Evolutionary conservation across 2,888 invertebrate species (phyloP).

Genomic region (Amiota communis): DNA sequence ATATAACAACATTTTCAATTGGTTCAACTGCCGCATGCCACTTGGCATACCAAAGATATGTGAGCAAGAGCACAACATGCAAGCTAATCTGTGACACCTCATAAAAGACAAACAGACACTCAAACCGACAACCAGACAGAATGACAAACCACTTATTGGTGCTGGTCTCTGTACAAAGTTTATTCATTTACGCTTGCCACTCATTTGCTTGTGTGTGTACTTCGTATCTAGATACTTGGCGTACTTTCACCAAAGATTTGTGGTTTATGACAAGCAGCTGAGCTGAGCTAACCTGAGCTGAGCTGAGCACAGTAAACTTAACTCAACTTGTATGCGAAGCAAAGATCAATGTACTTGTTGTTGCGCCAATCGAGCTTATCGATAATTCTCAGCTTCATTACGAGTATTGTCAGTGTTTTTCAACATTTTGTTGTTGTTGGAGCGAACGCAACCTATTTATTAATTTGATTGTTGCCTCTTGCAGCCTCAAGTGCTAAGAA

Average conservation of each 20-base stretch:
- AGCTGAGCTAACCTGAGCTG: neutral
- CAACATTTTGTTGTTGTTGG: neutral
- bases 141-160: neutral
- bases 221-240: neutral
- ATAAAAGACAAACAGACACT: conserved; percentile 20
- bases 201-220: conserved; percentile 1
- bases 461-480: neutral
- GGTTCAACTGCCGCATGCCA: conserved; percentile 32
- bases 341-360: conserved; percentile 56
- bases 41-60: conserved; percentile 8
- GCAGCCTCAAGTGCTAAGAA: neutral
- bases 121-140: too few species aligned
- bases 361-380: conserved; percentile 24
- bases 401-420: neutral
- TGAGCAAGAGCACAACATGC: conserved; percentile 23
- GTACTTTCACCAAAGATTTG: conserved; percentile 48
- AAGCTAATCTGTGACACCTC: conserved; percentile 53
- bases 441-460: conserved; percentile 5
- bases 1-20: neutral
- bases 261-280: conserved; percentile 26
- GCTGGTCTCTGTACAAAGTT: neutral
- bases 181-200: conserved; percentile 10
- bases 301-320: neutral
- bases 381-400: conserved; percentile 9
- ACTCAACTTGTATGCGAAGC: conserved; percentile 25